These are phyloP conservation scores for Trichosurus vulpecula DNA, from an alignment of 2,797 vertebrate species.

Conservation along the genomic window DNA sequence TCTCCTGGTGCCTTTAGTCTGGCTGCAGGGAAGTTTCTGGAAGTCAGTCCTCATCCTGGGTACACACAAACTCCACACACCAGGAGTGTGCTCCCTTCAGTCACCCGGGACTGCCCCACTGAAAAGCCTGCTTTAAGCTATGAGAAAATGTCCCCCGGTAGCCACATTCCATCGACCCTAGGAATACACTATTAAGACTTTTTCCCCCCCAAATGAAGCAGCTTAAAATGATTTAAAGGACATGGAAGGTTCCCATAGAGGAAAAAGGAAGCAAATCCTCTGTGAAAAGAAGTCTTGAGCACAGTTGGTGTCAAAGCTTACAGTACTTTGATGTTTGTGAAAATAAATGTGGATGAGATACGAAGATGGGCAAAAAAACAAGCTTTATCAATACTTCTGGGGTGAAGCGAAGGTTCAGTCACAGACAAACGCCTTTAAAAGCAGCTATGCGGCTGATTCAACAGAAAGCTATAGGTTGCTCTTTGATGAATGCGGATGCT, in stretches of 20 bases:
- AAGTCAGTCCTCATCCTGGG: slow-evolving; percentile 46
- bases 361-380: slow-evolving; percentile 75
- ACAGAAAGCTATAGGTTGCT: slow-evolving; percentile 70
- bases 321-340: slow-evolving; percentile 82
- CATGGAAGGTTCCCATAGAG: slow-evolving; percentile 81
- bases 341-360: slow-evolving; percentile 77
- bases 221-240: slow-evolving; percentile 85
- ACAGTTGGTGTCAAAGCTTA: slow-evolving; percentile 77
- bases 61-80: slow-evolving; percentile 55
- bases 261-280: slow-evolving; percentile 81
- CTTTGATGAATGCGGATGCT: slow-evolving; percentile 61
- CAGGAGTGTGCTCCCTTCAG: slow-evolving; percentile 69
- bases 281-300: slow-evolving; percentile 81
- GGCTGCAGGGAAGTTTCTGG: slow-evolving; percentile 65
- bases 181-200: slow-evolving; percentile 80
- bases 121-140: slow-evolving; percentile 77
- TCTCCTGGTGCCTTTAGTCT: slow-evolving; percentile 68
- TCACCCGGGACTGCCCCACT: slow-evolving; percentile 61
- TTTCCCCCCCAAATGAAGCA: slow-evolving; percentile 77
- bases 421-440: slow-evolving; percentile 77
- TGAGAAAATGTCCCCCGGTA: slow-evolving; percentile 79
- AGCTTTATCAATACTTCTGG: slow-evolving; percentile 77
- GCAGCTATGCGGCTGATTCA: slow-evolving; percentile 73
- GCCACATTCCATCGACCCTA: slow-evolving; percentile 76
- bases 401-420: slow-evolving; percentile 41